A percentile compares a stretch with the other conserved stretches of the same genome.
Conservation (phyloP, 2,113 vertebrate genomes). For the Tachysurus vachellii region DNA sequence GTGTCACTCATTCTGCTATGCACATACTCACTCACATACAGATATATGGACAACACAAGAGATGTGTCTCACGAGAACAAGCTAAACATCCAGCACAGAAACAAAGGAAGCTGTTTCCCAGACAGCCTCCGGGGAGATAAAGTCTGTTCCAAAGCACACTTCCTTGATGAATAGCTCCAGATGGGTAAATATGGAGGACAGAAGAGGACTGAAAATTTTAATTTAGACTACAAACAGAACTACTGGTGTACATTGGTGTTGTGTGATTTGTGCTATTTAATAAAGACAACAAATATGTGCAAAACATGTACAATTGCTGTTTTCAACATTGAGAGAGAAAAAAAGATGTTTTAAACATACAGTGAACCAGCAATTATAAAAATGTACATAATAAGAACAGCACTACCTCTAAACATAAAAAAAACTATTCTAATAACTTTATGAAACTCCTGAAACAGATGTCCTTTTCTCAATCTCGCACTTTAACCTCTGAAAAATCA, state of each 20-base stretch:
- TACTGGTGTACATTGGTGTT: background rate
- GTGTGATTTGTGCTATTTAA: background rate
- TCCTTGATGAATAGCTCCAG: conserved; percentile 29
- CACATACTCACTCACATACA: conserved; percentile 15
- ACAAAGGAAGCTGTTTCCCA: conserved; percentile 43
- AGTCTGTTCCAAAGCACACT: conserved; percentile 27
- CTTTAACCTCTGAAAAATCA: background rate
- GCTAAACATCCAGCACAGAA: conserved; percentile 27
- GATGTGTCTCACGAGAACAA: conserved; percentile 19
- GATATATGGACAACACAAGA: background rate
- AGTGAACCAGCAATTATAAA: background rate
- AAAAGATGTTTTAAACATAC: background rate
- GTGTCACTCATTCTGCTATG: conserved; percentile 29
- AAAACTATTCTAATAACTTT: background rate
- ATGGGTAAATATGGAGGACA: conserved; percentile 7
- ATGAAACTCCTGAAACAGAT: background rate
- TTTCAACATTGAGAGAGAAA: background rate
- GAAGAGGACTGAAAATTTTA: conserved; percentile 14
- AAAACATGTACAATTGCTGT: background rate
- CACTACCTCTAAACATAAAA: background rate
- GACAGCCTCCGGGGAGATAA: conserved; percentile 35
- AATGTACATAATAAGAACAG: background rate
- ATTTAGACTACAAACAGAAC: conserved; percentile 15
- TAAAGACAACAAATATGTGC: background rate
- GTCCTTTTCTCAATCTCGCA: background rate